Conservation (phyloP, 2,113 vertebrate genomes). For the Mastomys coucha region DNA sequence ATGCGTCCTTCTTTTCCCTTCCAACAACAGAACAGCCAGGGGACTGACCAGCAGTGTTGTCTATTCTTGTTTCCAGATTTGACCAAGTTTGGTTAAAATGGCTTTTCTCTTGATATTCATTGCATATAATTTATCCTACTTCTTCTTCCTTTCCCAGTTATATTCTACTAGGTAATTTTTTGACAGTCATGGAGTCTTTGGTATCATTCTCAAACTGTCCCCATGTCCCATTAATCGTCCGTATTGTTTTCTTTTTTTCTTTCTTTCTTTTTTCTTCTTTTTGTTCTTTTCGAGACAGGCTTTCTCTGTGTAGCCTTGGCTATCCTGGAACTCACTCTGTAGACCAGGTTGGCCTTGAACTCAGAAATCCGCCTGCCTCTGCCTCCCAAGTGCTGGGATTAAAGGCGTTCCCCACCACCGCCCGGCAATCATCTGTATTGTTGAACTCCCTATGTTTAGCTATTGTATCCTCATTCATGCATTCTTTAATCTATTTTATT, state of each 20-base stretch:
- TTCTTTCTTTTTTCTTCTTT: too few relatives aligned
- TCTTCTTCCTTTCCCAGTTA: not conserved
- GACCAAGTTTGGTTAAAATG: not conserved
- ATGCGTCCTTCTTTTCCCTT: not conserved
- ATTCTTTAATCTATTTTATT: not conserved
- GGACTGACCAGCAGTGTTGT: not conserved
- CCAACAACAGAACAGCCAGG: not conserved
- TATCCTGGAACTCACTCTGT: too few relatives aligned
- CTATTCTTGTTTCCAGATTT: not conserved
- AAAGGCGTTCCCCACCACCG: too few relatives aligned
- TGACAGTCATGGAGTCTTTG: not conserved
- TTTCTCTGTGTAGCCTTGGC: too few relatives aligned
- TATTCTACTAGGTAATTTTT: not conserved
- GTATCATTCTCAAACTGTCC: not conserved
- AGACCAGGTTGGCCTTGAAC: too few relatives aligned
- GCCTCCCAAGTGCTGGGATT: too few relatives aligned
- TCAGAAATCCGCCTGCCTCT: too few relatives aligned
- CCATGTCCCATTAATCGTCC: not conserved
- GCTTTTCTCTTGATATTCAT: not conserved
- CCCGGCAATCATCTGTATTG: not conserved
- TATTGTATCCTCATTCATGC: not conserved
- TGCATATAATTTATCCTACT: not conserved
- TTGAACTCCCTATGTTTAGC: not conserved
- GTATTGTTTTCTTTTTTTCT: not conserved
- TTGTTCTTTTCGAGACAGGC: too few relatives aligned